Conservation (phyloP, 2,888 invertebrate genomes). For the Netelia virgata region DNA sequence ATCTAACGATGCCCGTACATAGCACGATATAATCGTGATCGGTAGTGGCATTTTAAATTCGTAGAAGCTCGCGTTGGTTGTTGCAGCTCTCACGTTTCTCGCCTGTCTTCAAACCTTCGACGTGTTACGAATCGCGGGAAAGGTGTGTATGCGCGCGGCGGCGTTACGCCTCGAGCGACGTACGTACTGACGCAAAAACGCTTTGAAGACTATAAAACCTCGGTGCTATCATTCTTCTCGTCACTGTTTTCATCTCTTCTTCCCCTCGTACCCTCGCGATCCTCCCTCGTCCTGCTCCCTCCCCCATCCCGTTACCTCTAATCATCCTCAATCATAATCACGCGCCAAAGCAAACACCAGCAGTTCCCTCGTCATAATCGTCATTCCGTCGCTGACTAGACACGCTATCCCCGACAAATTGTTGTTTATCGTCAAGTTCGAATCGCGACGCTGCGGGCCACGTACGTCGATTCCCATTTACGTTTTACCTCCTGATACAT, state of each 20-base stretch:
- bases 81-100: conserved; percentile 14
- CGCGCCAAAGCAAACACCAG: conserved; percentile 57
- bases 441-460: conserved; percentile 16
- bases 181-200: conserved; percentile 67
- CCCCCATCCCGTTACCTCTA: conserved; percentile 63
- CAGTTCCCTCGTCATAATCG: conserved; percentile 55
- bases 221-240: conserved; percentile 48
- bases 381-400: conserved; percentile 43
- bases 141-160: conserved; percentile 19
- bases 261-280: background rate
- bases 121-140: no score
- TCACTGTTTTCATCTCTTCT: conserved; percentile 49
- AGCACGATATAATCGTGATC: conserved; percentile 67
- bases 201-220: conserved; percentile 60
- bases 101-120: conserved; percentile 17
- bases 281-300: conserved; percentile 45
- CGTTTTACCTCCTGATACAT: background rate
- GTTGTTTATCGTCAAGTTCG: conserved; percentile 63
- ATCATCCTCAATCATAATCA: conserved; percentile 77
- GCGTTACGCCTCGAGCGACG: conserved; percentile 63
- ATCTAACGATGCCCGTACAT: conserved; percentile 74
- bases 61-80: conserved; percentile 27
- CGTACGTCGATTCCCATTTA: background rate
- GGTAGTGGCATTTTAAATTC: conserved; percentile 45
- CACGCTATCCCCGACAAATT: conserved; percentile 65